phyloP scores from a whole-genome alignment of 2,888 invertebrate genomes.

The Epirrita christyi region DNA sequence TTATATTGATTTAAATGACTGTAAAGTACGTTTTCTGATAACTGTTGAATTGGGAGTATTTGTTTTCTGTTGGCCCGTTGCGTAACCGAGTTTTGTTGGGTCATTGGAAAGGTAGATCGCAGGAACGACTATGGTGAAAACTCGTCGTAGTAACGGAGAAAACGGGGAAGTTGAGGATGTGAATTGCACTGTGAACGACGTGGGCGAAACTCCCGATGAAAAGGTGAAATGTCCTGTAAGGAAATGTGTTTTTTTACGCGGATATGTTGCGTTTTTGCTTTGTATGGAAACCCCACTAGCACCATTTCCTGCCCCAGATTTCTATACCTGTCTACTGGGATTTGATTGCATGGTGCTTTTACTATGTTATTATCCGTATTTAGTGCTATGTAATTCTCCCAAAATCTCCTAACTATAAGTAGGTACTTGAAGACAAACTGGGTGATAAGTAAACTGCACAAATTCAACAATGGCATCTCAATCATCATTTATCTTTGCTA shows the following conservation, averaged over 20 bases:
- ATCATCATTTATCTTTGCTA: neutral
- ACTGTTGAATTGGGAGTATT: constrained; percentile 56
- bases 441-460: neutral
- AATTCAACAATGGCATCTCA: neutral
- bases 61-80: constrained; percentile 59
- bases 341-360: constrained; percentile 70
- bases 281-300: constrained; percentile 51
- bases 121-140: constrained; percentile 81
- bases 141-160: constrained; percentile 83
- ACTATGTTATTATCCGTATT: constrained; percentile 15
- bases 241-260: constrained; percentile 52
- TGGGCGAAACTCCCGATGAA: constrained; percentile 78
- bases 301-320: constrained; percentile 68
- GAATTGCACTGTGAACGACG: constrained; percentile 77
- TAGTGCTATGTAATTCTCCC: constrained; percentile 2
- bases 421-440: too few relatives aligned
- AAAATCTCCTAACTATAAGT: too few relatives aligned
- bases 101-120: constrained; percentile 65
- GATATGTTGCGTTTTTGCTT: constrained; percentile 56
- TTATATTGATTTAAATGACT: constrained; percentile 57
- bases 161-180: constrained; percentile 81
- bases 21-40: constrained; percentile 49
- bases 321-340: constrained; percentile 50
- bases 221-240: constrained; percentile 73
- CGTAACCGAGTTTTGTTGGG: constrained; percentile 60